These are phyloP conservation scores for Oryzias celebensis DNA, from an alignment of 2,113 vertebrate genomes.

Conservation along the genomic window DNA sequence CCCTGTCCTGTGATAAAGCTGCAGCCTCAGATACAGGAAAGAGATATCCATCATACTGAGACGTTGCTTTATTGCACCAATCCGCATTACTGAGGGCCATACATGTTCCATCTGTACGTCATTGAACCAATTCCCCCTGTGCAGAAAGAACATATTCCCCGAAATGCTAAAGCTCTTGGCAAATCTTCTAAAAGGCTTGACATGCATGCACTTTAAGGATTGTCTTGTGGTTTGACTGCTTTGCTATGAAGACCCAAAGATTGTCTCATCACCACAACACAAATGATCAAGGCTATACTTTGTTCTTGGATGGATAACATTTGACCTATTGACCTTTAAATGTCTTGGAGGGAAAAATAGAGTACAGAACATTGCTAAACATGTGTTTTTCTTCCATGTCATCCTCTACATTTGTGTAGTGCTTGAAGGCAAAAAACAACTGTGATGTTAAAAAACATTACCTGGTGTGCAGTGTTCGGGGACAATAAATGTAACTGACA, in stretches of 20 bases:
- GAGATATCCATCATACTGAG: conserved; percentile 70
- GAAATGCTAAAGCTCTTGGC: conserved; percentile 50
- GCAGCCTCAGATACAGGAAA: conserved; percentile 66
- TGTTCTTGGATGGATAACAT: conserved; percentile 62
- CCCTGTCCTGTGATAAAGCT: conserved; percentile 77
- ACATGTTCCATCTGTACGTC: conserved; percentile 66
- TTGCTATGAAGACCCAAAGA: conserved; percentile 6
- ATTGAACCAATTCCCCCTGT: conserved; percentile 64
- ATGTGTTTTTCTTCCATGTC: conserved; percentile 35
- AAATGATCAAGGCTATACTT: conserved; percentile 54
- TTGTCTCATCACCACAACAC: conserved; percentile 14
- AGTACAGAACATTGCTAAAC: conserved; percentile 45
- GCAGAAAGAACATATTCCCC: conserved; percentile 52
- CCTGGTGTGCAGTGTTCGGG: conserved; percentile 32
- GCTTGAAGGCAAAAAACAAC: conserved; percentile 37
- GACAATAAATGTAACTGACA: conserved; percentile 58
- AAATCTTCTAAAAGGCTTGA: conserved; percentile 53
- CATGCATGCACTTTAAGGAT: conserved; percentile 49
- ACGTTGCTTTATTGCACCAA: conserved; percentile 58
- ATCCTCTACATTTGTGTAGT: conserved; percentile 30
- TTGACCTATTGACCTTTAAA: conserved; percentile 48
- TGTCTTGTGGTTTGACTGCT: conserved; percentile 55
- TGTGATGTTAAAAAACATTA: conserved; percentile 52
- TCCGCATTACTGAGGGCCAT: conserved; percentile 63
- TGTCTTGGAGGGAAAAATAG: conserved; percentile 39